Percentiles rank a stretch among this genome's conserved stretches.
phyloP scores from a whole-genome alignment of 2,888 invertebrate genomes.

The Diadegma fenestrale region DNA sequence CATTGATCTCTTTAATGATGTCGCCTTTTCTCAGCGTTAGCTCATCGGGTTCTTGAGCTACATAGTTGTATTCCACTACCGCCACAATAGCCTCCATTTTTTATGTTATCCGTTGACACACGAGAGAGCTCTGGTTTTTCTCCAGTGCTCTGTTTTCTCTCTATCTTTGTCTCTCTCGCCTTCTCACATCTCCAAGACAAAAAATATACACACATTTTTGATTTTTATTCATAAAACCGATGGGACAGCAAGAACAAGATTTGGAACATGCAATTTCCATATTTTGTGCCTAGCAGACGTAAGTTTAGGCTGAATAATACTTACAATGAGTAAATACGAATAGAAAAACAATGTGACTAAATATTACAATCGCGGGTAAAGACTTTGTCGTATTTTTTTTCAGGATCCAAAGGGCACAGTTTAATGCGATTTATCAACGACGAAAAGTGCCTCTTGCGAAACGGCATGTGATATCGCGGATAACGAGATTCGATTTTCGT shows the following conservation, averaged over 20 bases:
- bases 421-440: constrained; percentile 1
- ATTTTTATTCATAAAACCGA: background rate
- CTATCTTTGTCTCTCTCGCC: constrained; percentile 59
- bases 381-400: background rate
- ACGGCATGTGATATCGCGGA: constrained; percentile 41
- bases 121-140: constrained; percentile 49
- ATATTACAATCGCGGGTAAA: background rate
- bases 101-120: constrained; percentile 17
- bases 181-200: constrained; percentile 72
- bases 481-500: constrained; percentile 50
- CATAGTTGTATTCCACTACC: constrained; percentile 94
- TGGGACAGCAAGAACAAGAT: background rate
- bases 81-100: constrained; percentile 92
- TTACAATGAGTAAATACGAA: background rate
- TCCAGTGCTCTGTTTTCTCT: constrained; percentile 63
- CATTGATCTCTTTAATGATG: constrained; percentile 92
- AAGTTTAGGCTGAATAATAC: background rate
- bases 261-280: background rate
- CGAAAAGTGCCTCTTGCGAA: constrained; percentile 6
- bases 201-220: constrained; percentile 51
- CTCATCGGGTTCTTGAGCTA: constrained; percentile 94
- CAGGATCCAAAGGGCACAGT: constrained; percentile 9
- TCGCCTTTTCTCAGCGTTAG: constrained; percentile 93
- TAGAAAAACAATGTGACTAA: constrained; percentile 11
- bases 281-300: background rate